Base-by-base conservation (phyloP, 2,113 vertebrate species). In the Caracal caracal region DNA sequence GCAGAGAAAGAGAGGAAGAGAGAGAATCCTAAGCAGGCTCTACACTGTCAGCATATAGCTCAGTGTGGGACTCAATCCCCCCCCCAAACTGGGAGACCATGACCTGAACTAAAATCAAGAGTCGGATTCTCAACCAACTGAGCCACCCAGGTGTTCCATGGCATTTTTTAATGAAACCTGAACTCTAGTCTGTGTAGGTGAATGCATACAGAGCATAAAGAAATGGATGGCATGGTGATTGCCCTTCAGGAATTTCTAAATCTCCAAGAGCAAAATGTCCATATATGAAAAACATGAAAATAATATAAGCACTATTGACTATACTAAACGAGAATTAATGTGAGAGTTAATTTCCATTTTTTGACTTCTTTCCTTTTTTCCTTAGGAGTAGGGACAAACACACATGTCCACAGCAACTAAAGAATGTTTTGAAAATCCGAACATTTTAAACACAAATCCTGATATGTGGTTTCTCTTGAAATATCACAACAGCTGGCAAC, bases 191-290 rank as follows among this genome's bases (percentile, higher is more conserved):
- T 19, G 0, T 16, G 22, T 20, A 43, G 10, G 33, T 68, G 33
- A 91, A 1, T n/a, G 0, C 22, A 24, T 8, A 10, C 0, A 56
- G 4, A 66, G 2, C 10, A 47, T 0, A 56, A 84, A 49, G 20
- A 82, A 73, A 88, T 63, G 17, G 2, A 20, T 28, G 4, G 1
- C 3, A 10, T 8, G 1, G 1, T 75, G 71, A 85, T 47, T 97
- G 53, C 10, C 6, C 10, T 76, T 78, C 4, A 79, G 75, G 17
- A 71, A 87, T 33, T 73, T 88, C 93, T 78, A 75, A 89, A 83
- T 92, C n/a, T 76, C 17, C 24, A 61, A 37, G 76, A 92, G 20
- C 8, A 80, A 80, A 80, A 83, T 59, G 6, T 76, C 17, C 43
- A 66, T 15, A 33, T 35, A 83, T 12, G 20, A 79, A 86, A 95